Percentiles rank a stretch among this genome's conserved stretches.
phyloP scores from a whole-genome alignment of 2,797 vertebrate genomes.

The Odontamblyopus rebecca region DNA sequence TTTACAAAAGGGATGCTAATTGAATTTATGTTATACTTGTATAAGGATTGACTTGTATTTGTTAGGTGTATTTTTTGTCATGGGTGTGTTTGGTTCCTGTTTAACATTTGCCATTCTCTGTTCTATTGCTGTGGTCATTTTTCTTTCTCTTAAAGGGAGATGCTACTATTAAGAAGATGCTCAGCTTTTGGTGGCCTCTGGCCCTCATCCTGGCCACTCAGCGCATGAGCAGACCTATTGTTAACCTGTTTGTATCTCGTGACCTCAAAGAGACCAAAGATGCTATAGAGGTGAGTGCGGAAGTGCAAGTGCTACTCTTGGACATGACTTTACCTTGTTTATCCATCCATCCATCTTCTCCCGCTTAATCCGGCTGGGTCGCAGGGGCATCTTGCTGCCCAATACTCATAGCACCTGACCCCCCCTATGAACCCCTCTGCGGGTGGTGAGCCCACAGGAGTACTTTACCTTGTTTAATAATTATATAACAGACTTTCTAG shows the following conservation, averaged over 20 bases:
- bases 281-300: slow-evolving; percentile 86
- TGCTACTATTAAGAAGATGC: slow-evolving; percentile 94
- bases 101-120: not conserved
- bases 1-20: not conserved
- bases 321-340: not conserved
- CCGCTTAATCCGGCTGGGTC: no score
- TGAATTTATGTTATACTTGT: not conserved
- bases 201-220: slow-evolving; percentile 97
- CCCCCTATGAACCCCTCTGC: no score
- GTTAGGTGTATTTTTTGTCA: not conserved
- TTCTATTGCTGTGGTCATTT: not conserved
- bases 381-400: no score
- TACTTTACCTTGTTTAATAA: not conserved
- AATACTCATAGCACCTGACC: no score
- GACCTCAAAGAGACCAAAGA: slow-evolving; percentile 89
- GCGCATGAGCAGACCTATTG: slow-evolving; percentile 94
- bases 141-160: slow-evolving; percentile 81
- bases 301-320: no score
- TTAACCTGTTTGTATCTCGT: slow-evolving; percentile 98
- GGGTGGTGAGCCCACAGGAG: no score
- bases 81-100: not conserved
- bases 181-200: slow-evolving; percentile 98
- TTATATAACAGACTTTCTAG: slow-evolving; percentile 9
- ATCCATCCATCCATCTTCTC: no score
- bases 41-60: no score